A percentile compares a stretch with the other conserved stretches of the same genome.
Evolutionary conservation across 2,113 vertebrate species (phyloP).

Genomic region (Pipa parva): DNA sequence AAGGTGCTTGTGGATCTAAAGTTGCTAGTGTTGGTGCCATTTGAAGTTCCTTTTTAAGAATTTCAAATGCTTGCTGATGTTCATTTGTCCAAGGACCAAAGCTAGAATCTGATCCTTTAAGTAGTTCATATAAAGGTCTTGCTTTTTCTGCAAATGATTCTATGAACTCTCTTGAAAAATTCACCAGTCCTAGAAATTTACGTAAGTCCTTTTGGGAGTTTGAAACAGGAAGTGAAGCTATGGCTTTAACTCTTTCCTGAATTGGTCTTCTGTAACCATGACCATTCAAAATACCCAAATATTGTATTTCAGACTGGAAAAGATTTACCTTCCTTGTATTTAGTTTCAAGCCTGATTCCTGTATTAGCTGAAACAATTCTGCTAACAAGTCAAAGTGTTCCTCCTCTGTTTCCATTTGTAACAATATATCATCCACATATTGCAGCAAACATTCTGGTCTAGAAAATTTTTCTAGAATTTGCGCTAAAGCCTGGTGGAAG

Average conservation of each 20-base stretch:
- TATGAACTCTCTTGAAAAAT: conserved; percentile 1
- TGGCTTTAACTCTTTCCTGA: neutral
- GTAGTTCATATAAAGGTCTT: neutral
- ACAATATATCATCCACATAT: neutral
- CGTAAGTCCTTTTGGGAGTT: neutral
- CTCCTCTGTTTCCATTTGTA: neutral
- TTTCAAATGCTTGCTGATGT: neutral
- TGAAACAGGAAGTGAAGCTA: neutral
- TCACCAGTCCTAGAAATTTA: neutral
- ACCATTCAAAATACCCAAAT: neutral
- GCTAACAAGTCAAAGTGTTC: neutral
- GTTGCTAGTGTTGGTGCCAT: neutral
- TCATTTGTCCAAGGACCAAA: neutral
- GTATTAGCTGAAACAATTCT: neutral
- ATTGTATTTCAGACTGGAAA: neutral
- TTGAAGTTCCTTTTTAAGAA: neutral
- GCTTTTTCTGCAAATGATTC: conserved; percentile 4
- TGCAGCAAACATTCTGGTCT: neutral
- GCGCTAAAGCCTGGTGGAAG: neutral
- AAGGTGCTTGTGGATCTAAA: neutral
- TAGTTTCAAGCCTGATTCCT: neutral
- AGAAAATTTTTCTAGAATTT: neutral
- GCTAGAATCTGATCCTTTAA: neutral
- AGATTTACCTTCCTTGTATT: neutral
- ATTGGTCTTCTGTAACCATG: neutral